Evolutionary conservation across 2,113 vertebrate species (phyloP).

Genomic region (Thryonomys swinderianus): DNA sequence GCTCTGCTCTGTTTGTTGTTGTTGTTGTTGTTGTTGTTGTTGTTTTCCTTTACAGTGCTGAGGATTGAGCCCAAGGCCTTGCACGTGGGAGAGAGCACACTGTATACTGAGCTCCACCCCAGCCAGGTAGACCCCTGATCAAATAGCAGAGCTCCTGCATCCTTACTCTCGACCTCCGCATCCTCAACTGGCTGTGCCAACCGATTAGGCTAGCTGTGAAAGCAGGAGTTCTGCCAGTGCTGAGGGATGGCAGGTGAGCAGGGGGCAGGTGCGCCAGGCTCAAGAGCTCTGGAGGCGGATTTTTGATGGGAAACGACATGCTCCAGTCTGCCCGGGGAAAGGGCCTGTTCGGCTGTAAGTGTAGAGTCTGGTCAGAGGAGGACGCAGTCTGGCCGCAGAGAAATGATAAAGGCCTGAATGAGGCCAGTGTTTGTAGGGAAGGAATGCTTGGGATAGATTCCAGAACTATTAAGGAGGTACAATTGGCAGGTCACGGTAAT

Average conservation of each 20-base stretch:
- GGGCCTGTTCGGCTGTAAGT: neutral
- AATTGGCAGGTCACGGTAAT: slow-evolving; percentile 71
- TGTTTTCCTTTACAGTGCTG: neutral
- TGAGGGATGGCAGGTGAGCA: neutral
- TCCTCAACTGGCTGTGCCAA: neutral
- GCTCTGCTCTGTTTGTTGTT: neutral
- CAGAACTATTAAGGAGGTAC: slow-evolving; percentile 73
- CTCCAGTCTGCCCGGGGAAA: neutral
- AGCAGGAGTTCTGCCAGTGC: neutral
- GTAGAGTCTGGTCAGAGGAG: slow-evolving; percentile 63
- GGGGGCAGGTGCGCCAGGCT: neutral
- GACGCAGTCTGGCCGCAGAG: slow-evolving; percentile 66
- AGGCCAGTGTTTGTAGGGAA: slow-evolving; percentile 41
- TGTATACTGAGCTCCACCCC: neutral
- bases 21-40: too few relatives aligned
- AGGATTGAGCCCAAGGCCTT: neutral
- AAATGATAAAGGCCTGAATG: slow-evolving; percentile 63
- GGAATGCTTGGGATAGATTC: slow-evolving; percentile 73
- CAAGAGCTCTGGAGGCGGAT: neutral
- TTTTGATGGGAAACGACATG: neutral
- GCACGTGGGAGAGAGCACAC: neutral
- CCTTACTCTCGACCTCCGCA: neutral
- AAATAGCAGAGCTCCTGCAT: neutral
- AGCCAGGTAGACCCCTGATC: neutral
- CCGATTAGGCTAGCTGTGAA: neutral